Conservation (phyloP, 2,888 invertebrate species). For the Atrina japonica region DNA sequence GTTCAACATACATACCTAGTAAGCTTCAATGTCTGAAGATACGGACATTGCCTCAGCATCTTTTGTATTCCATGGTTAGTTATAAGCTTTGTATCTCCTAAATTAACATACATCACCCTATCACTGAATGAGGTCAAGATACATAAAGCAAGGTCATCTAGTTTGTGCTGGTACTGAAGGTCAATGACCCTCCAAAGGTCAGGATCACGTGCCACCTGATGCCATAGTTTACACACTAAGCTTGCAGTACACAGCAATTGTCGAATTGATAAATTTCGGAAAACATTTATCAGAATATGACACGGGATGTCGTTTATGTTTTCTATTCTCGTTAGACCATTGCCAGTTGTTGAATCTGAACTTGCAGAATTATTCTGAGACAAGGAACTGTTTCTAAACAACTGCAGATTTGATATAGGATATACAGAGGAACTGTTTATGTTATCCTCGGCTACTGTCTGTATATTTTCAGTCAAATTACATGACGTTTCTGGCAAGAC, state of each 20-base stretch:
- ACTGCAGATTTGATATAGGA: no score
- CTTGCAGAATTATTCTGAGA: no score
- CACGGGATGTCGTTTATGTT: conserved; percentile 45
- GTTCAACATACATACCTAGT: conserved; percentile 66
- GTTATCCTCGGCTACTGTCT: no score
- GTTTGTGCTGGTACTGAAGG: conserved; percentile 49
- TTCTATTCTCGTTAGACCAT: background rate
- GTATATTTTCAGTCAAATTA: no score
- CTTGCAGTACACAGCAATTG: conserved; percentile 45
- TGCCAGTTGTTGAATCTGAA: background rate
- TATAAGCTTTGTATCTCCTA: conserved; percentile 60
- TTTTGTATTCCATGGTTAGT: conserved; percentile 54
- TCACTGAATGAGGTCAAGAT: conserved; percentile 61
- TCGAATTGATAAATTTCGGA: conserved; percentile 46
- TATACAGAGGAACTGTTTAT: no score
- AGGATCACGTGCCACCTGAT: conserved; percentile 53
- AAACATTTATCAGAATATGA: conserved; percentile 51
- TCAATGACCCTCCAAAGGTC: conserved; percentile 58
- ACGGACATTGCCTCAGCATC: conserved; percentile 54
- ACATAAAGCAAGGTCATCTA: conserved; percentile 49
- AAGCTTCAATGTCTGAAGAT: conserved; percentile 55
- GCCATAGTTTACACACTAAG: conserved; percentile 60
- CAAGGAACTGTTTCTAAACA: no score
- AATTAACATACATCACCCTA: conserved; percentile 57
- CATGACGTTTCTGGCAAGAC: no score